These are phyloP conservation scores for Encarsia formosa DNA, from an alignment of 2,888 invertebrate genomes.

Conservation along the genomic window DNA sequence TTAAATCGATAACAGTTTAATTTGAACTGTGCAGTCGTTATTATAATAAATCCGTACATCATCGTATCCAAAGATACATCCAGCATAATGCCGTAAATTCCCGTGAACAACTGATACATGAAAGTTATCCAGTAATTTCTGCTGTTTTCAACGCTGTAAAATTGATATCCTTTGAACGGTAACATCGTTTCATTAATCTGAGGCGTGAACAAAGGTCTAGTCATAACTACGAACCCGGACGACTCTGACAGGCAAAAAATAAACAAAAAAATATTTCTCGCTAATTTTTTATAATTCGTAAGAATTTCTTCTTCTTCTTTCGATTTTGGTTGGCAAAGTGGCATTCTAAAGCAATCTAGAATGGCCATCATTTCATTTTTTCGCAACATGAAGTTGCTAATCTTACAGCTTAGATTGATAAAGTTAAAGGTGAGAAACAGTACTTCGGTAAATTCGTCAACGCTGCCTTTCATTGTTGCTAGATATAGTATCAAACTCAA, in stretches of 20 bases:
- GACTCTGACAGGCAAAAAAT: neutral
- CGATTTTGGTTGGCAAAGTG: constrained; percentile 4
- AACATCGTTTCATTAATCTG: neutral
- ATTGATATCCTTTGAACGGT: constrained; percentile 1
- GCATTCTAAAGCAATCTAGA: neutral
- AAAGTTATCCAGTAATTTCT: neutral
- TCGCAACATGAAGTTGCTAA: neutral
- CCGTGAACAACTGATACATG: constrained; percentile 1
- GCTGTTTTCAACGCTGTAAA: neutral
- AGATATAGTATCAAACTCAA: neutral
- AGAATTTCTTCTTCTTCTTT: constrained; percentile 4
- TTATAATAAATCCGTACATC: constrained; percentile 13
- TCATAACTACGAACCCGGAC: neutral
- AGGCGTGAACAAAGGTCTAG: neutral
- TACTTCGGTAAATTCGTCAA: constrained; percentile 9
- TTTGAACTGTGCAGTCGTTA: constrained; percentile 13
- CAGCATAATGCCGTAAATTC: constrained; percentile 1
- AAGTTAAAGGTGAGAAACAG: constrained; percentile 10
- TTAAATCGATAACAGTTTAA: neutral
- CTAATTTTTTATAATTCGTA: neutral
- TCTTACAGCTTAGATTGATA: constrained; percentile 1
- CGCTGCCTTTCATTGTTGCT: neutral
- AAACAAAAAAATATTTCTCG: neutral
- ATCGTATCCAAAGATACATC: constrained; percentile 10
- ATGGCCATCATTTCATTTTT: constrained; percentile 1